Evolutionary conservation across 2,888 invertebrate genomes (phyloP), one percentile per base, ranked within the genome.

Genomic region (Andrena hattorfiana): DNA sequence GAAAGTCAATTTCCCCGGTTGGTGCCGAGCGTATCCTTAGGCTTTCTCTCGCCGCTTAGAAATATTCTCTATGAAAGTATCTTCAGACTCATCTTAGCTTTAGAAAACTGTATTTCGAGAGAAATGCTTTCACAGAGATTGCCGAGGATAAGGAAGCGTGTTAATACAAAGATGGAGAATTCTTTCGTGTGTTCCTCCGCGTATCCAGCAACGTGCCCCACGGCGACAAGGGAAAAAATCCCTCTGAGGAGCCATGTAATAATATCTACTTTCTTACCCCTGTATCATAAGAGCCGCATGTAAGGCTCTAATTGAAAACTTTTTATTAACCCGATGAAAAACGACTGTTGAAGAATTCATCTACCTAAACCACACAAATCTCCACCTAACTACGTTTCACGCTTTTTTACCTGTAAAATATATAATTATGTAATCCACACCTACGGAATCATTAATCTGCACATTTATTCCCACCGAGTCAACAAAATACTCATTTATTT

Each of bases 41-140:
- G 32, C 48, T 67, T 74, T 30, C 70, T 32, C 54, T 16, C 51
- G 6, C 23, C 54, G 70, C 42, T 76, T 76, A 62, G 56, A 70
- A 76, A 70, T 63, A 56, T 70, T 76, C 42, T 30, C 10, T n/a
- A 10, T 10, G 23, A 20, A 48, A 10, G 75, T 68, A 75, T 68
- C 75, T 49, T 56, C 30, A 3, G 20, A 69, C 49, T 26, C 51
- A 68, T 68, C 49, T 69, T 51, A 69, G 60, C 69, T 26, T 63
- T 10, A n/a, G 42, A 56, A 76, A 76, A 76, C 70, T 70, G 63
- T 76, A 56, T 76, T 76, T 76, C 48, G 63, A 70, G 62, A 54
- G 32, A 76, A 64, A 63, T 35, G 28, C 63, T 70, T 62, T 70
- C 69, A 63, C 51, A 35, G 69, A 62, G 62, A 76, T 76, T 70